phyloP scores from a whole-genome alignment of 2,888 invertebrate genomes.

The Glaucopsyche alexis region DNA sequence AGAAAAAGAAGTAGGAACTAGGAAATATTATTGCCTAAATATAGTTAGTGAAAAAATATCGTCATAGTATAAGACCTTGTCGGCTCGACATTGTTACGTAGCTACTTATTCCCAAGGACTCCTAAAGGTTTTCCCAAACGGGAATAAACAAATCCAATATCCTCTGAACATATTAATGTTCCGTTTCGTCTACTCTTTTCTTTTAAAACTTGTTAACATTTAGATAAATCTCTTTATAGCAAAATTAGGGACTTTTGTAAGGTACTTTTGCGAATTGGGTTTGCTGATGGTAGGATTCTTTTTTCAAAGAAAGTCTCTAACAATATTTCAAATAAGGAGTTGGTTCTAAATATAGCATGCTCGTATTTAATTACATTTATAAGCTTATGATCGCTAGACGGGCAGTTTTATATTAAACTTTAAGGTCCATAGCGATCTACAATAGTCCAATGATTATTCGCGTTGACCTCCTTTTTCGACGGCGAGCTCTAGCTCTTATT shows the following conservation, averaged over 20 bases:
- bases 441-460: too few species aligned
- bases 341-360: too few species aligned
- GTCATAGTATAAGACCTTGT: neutral
- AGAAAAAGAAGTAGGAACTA: neutral
- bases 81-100: neutral
- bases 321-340: neutral
- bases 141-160: slow-evolving; percentile 9
- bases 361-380: too few species aligned
- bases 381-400: too few species aligned
- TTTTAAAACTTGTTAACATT: neutral
- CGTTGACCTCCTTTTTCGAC: too few species aligned
- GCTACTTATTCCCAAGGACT: neutral
- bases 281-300: neutral
- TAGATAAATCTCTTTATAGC: neutral
- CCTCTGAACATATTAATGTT: neutral
- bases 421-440: too few species aligned
- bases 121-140: slow-evolving; percentile 4
- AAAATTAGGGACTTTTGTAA: slow-evolving; percentile 2
- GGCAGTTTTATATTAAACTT: too few species aligned
- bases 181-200: neutral
- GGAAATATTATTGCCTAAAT: neutral
- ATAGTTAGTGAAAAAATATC: neutral
- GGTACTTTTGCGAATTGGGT: neutral
- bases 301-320: neutral
- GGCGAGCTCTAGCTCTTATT: too few species aligned